Conservation (phyloP, 2,797 vertebrate genomes). For the Anguilla megastoma region DNA sequence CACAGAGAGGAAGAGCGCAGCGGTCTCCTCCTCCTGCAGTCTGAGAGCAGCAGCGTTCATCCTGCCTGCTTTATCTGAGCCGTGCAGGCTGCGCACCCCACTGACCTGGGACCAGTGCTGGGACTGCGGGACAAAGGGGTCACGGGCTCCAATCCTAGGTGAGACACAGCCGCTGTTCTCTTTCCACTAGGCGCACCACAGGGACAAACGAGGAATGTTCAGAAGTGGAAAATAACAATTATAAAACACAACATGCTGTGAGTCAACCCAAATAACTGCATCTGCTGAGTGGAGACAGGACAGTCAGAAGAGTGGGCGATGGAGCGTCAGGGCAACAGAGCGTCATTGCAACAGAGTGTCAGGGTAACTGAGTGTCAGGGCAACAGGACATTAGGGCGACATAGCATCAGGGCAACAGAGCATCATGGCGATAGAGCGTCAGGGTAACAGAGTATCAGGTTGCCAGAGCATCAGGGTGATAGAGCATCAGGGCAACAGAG, state of each 20-base stretch:
- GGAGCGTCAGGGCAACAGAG: no score
- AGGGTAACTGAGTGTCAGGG: no score
- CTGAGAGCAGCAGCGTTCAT: neutral
- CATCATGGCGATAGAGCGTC: no score
- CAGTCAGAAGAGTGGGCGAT: constrained; percentile 29
- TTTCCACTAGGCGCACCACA: neutral
- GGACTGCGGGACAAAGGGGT: neutral
- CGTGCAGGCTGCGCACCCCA: neutral
- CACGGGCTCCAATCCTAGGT: neutral
- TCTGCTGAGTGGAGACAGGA: constrained; percentile 33
- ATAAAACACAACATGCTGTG: neutral
- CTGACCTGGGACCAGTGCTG: neutral
- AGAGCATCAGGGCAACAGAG: no score
- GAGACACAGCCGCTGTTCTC: neutral
- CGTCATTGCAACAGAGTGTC: constrained; percentile 41
- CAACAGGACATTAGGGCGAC: no score
- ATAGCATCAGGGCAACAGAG: no score
- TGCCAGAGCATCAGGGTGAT: no score
- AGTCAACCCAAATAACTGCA: neutral
- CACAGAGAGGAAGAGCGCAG: neutral
- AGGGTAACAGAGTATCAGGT: no score
- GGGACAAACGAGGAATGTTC: neutral
- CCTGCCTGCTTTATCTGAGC: neutral
- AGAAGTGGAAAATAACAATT: neutral
- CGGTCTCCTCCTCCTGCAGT: neutral